Conservation (phyloP, 1,140 invertebrate species). For the Arctopsyche grandis region DNA sequence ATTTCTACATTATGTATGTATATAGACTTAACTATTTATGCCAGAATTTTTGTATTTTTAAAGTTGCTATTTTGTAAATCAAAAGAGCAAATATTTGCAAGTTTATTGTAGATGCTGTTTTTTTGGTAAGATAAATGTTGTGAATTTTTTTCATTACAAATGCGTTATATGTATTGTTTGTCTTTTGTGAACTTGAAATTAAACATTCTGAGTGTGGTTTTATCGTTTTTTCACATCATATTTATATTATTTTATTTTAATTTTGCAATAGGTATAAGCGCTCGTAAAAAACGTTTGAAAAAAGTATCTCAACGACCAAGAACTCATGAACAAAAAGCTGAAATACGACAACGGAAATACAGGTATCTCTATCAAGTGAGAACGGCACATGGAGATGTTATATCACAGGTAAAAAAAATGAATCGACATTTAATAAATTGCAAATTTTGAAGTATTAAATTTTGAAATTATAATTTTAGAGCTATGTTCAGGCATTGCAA, state of each 20-base stretch:
- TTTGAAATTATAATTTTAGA: slow-evolving; percentile 65
- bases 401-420: slow-evolving; percentile 87
- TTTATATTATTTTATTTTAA: background rate
- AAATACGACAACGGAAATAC: slow-evolving; percentile 84
- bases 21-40: background rate
- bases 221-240: too few species aligned
- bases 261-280: slow-evolving; percentile 60
- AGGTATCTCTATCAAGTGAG: slow-evolving; percentile 89
- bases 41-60: background rate
- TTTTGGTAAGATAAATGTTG: too few species aligned
- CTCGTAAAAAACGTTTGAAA: slow-evolving; percentile 61
- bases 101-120: too few species aligned
- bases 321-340: slow-evolving; percentile 76
- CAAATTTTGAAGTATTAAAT: too few species aligned
- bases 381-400: slow-evolving; percentile 88
- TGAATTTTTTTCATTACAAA: too few species aligned
- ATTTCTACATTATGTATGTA: too few species aligned
- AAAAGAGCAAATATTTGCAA: too few species aligned
- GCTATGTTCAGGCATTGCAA: slow-evolving; percentile 82
- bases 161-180: too few species aligned
- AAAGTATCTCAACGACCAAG: slow-evolving; percentile 65
- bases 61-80: too few species aligned
- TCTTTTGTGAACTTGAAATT: too few species aligned
- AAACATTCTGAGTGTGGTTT: too few species aligned
- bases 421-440: too few species aligned